Evolutionary conservation across 2,888 invertebrate genomes (phyloP), one percentile per base, ranked within the genome.

Genomic region (Mimas tiliae): DNA sequence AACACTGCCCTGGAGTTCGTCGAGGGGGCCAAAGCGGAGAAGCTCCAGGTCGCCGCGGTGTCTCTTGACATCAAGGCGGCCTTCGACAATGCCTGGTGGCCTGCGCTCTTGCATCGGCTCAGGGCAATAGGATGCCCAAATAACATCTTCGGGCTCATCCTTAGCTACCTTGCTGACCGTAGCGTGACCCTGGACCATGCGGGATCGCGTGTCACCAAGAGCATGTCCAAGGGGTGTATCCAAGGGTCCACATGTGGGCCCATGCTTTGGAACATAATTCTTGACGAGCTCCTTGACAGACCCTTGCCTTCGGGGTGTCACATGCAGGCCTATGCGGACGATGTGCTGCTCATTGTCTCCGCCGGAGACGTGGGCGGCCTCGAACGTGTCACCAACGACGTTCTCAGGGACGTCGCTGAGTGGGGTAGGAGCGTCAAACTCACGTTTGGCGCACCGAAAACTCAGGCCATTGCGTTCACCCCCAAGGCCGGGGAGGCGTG

Each of bases 111-210:
- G n/a, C n/a, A n/a, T n/a, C n/a, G n/a, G n/a, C n/a, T n/a, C n/a
- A n/a, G n/a, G n/a, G n/a, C n/a, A n/a, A n/a, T n/a, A 0, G 38
- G 66, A 0, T 75, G 74, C 51, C 77, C 77, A 0, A 7, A 9
- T 0, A 76, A 78, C 38, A 67, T 76, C 0, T 76, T 64, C 50
- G 21, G 65, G 0, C 55, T 76, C 0, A 62, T 78, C 0, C n/a
- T 21, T 0, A 68, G 65, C 52, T 79, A 78, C 63, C n/a, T 68
- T 0, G 7, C 14, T 0, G 19, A 73, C 1, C 33, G 77, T 0
- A 52, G 8, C 1, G 72, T 75, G 0, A 34, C 3, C 0, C 9
- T 78, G 0, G 52, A 70, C 27, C 68, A 67, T 14, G 70, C 72
- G 0, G 73, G 67, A 6, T 4, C 51, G 47, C 47, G 47, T 1